Conservation (phyloP, 2,113 vertebrate genomes). For the Macroglossus sobrinus region DNA sequence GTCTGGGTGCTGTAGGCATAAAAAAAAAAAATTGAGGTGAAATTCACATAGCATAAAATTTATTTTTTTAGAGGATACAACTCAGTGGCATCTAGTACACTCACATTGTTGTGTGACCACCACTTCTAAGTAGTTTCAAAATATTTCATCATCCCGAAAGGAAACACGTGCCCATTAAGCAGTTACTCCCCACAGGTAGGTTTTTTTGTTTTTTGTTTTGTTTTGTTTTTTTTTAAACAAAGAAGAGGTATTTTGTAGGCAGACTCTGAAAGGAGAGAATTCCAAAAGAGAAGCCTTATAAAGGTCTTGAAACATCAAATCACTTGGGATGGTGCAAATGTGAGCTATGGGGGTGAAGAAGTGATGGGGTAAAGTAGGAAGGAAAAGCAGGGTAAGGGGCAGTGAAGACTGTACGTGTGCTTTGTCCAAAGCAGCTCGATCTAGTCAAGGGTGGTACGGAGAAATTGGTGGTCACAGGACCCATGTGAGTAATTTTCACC, state of each 20-base stretch:
- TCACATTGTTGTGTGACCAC: too few species aligned
- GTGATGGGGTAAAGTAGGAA: neutral
- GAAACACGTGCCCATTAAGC: neutral
- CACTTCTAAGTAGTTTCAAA: neutral
- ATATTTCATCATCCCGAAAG: neutral
- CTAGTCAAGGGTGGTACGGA: neutral
- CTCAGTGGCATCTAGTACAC: neutral
- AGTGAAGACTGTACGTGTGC: rapidly evolving
- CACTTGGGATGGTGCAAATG: neutral
- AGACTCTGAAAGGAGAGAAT: neutral
- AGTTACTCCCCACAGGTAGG: neutral
- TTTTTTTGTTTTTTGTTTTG: too few species aligned
- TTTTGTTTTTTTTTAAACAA: neutral
- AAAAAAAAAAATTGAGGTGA: neutral
- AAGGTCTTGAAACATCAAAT: neutral
- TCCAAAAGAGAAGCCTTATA: neutral
- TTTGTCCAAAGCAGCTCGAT: neutral
- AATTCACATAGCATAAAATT: neutral
- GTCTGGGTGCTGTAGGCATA: too few species aligned
- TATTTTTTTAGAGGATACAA: neutral
- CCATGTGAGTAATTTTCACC: neutral
- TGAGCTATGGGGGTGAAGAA: neutral
- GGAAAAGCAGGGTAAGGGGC: neutral
- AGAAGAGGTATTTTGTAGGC: neutral
- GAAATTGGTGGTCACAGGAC: neutral